Conservation (phyloP, 2,113 vertebrate species). For the Montifringilla adamsi region DNA sequence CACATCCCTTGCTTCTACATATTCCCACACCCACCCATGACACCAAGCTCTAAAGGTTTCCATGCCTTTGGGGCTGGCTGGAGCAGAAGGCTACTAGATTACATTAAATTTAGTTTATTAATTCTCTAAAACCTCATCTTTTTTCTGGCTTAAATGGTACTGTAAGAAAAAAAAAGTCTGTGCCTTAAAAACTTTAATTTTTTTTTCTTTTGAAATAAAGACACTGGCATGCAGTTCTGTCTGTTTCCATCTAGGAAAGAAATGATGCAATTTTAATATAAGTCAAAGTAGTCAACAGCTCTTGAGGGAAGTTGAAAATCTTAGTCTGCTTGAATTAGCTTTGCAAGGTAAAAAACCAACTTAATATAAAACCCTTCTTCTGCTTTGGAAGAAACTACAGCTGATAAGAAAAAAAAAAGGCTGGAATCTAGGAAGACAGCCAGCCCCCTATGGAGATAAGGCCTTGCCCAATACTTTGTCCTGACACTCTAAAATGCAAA, state of each 20-base stretch:
- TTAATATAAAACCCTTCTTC: background rate
- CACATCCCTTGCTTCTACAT: background rate
- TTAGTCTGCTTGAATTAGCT: background rate
- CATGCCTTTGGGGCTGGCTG: background rate
- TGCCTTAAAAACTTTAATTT: background rate
- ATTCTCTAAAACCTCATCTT: background rate
- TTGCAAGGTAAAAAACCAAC: background rate
- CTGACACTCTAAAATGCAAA: background rate
- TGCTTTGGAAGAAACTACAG: background rate
- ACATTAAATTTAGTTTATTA: rapidly evolving
- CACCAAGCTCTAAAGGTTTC: background rate
- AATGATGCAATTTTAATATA: background rate
- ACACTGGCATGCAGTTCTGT: background rate
- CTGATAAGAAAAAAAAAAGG: background rate
- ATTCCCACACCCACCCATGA: background rate
- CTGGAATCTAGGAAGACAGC: background rate
- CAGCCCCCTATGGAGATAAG: rapidly evolving
- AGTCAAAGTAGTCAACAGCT: background rate
- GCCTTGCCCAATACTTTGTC: background rate
- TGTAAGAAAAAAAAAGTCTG: background rate
- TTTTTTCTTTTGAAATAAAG: background rate
- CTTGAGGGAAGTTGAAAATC: background rate
- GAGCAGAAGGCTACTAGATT: background rate
- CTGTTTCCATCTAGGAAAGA: background rate
- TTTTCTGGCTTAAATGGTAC: background rate